Conservation (phyloP, 35 echinoderm and acorn worm species). For the Lytechinus variegatus region DNA sequence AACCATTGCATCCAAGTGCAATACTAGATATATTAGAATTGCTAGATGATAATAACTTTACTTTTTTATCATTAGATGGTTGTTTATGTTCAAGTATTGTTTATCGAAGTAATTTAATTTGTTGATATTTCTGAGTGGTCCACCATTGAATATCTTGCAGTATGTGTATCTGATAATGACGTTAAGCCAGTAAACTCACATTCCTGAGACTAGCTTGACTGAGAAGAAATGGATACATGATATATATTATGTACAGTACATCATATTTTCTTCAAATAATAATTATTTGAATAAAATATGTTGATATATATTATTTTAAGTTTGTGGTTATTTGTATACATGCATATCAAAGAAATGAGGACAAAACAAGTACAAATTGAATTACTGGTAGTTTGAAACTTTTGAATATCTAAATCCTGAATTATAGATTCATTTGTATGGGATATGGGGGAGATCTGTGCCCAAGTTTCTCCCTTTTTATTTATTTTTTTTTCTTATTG, state of each 20-base stretch:
- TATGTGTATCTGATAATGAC: conserved; percentile 15
- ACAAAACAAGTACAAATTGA: too few species aligned
- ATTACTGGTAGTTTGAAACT: too few species aligned
- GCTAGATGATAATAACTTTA: background rate
- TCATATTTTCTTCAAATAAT: background rate
- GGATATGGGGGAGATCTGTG: background rate
- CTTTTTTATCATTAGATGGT: background rate
- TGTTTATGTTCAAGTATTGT: background rate
- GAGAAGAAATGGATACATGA: background rate
- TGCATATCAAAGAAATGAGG: too few species aligned
- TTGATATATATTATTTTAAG: background rate
- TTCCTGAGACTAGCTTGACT: conserved; percentile 2
- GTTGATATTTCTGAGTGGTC: background rate
- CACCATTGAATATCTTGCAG: background rate
- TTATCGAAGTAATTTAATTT: background rate
- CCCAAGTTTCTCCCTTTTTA: too few species aligned
- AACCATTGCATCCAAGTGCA: background rate
- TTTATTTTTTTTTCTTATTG: background rate
- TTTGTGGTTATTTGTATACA: background rate
- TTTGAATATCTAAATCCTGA: background rate
- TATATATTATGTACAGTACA: background rate
- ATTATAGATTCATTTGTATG: background rate
- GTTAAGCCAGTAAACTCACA: conserved; percentile 29
- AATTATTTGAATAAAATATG: background rate
- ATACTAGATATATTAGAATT: background rate